Evolutionary conservation across 2,888 invertebrate genomes (phyloP).

Genomic region (Cosmia pyralina): DNA sequence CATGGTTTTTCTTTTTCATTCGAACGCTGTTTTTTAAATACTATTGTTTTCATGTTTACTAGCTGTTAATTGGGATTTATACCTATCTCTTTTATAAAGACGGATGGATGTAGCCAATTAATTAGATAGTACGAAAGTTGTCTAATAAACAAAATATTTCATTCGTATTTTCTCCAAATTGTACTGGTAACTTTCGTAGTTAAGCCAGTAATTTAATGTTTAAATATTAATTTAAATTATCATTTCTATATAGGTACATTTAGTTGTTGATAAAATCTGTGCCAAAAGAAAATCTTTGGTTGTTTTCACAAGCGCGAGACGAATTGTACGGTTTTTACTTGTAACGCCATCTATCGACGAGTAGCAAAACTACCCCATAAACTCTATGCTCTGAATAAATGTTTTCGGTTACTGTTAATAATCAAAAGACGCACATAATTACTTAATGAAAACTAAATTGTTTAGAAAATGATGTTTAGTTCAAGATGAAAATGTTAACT

Average conservation of each 20-base stretch:
- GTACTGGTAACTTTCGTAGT: background rate
- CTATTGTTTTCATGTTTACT: slow-evolving; percentile 55
- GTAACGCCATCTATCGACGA: slow-evolving; percentile 72
- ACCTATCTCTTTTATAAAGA: background rate
- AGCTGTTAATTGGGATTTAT: slow-evolving; percentile 9
- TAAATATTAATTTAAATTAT: background rate
- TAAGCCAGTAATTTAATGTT: background rate
- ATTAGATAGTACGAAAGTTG: background rate
- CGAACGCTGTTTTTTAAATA: slow-evolving; percentile 12
- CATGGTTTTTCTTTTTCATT: slow-evolving; percentile 39
- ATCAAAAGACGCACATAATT: no score
- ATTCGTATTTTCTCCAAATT: background rate
- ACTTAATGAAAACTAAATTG: background rate
- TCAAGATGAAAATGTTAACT: background rate
- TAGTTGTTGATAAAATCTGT: background rate
- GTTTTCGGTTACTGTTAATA: background rate
- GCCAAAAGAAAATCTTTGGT: background rate
- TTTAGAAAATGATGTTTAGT: background rate
- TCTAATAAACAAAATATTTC: background rate
- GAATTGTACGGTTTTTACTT: background rate
- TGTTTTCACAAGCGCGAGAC: background rate
- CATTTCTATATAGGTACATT: background rate
- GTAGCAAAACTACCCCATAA: slow-evolving; percentile 49
- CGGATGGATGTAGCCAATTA: background rate
- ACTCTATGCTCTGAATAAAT: background rate